Conservation (phyloP, 2,113 vertebrate genomes). For the Neolamprologus caudopunctatus region DNA sequence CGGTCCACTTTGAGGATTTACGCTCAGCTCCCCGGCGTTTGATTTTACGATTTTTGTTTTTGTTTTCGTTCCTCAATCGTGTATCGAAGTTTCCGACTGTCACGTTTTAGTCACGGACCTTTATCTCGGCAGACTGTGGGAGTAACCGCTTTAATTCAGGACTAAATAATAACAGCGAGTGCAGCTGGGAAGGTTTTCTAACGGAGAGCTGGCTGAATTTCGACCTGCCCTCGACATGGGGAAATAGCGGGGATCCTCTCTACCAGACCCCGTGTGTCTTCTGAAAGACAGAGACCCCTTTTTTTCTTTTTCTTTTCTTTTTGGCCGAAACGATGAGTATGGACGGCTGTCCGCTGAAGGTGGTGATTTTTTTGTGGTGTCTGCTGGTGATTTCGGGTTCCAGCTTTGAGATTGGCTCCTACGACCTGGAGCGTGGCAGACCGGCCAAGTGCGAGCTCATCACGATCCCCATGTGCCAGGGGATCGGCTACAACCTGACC, state of each 20-base stretch:
- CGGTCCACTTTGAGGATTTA: neutral
- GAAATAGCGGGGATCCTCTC: conserved; percentile 25
- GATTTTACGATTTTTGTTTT: neutral
- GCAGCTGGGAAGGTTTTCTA: neutral
- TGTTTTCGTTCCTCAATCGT: neutral
- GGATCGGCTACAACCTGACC: conserved; percentile 97
- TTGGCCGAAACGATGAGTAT: conserved; percentile 29
- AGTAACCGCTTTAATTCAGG: neutral
- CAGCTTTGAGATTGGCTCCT: conserved; percentile 81
- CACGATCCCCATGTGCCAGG: conserved; percentile 92
- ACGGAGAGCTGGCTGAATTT: neutral
- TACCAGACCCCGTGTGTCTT: neutral
- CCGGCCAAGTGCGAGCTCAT: conserved; percentile 91
- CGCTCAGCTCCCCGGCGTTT: neutral
- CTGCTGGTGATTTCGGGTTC: conserved; percentile 71
- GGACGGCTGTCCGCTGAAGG: conserved; percentile 60
- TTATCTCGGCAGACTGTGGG: neutral
- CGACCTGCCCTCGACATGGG: conserved; percentile 37
- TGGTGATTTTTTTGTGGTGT: conserved; percentile 68
- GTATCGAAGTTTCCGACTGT: conserved; percentile 37
- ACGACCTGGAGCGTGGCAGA: conserved; percentile 82
- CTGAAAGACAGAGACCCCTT: neutral
- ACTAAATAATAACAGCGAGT: neutral
- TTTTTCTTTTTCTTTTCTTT: neutral
- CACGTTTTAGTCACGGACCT: conserved; percentile 17